These are phyloP conservation scores for Nycticryphes semicollaris DNA, from an alignment of 2,113 vertebrate genomes.

Conservation along the genomic window DNA sequence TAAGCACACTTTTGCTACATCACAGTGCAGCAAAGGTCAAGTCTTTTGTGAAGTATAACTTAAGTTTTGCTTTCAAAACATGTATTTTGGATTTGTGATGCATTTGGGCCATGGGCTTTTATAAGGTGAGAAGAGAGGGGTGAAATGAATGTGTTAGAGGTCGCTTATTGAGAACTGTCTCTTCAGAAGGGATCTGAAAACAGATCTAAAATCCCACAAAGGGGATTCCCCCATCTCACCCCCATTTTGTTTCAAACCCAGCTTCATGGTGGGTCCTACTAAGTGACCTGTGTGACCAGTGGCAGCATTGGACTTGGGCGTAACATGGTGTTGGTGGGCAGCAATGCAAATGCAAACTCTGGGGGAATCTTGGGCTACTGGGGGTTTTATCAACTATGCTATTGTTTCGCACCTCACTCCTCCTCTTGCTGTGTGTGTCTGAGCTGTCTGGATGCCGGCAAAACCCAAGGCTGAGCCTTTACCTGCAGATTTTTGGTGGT, in stretches of 20 bases:
- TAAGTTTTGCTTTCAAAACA: conserved; percentile 18
- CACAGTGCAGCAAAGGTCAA: conserved; percentile 21
- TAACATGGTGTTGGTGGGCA: rapidly evolving
- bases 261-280: neutral
- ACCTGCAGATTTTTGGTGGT: neutral
- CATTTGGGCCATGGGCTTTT: conserved; percentile 15
- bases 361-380: neutral
- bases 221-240: conserved; percentile 19
- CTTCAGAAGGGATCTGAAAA: conserved; percentile 60
- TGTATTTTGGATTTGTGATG: neutral
- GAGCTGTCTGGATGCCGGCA: neutral
- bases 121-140: neutral
- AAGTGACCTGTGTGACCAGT: neutral
- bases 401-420: neutral
- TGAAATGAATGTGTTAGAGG: neutral
- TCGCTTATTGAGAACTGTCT: conserved; percentile 35
- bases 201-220: conserved; percentile 12
- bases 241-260: neutral
- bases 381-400: neutral
- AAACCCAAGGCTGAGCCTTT: neutral
- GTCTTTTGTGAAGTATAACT: conserved; percentile 9
- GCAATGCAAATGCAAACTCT: rapidly evolving
- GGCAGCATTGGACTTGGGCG: neutral
- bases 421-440: neutral
- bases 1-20: neutral